A percentile compares a stretch with the other conserved stretches of the same genome.
These are phyloP conservation scores for Heliocidaris tuberculata DNA, from an alignment of 35 echinoderm and acorn worm species.

Conservation along the genomic window DNA sequence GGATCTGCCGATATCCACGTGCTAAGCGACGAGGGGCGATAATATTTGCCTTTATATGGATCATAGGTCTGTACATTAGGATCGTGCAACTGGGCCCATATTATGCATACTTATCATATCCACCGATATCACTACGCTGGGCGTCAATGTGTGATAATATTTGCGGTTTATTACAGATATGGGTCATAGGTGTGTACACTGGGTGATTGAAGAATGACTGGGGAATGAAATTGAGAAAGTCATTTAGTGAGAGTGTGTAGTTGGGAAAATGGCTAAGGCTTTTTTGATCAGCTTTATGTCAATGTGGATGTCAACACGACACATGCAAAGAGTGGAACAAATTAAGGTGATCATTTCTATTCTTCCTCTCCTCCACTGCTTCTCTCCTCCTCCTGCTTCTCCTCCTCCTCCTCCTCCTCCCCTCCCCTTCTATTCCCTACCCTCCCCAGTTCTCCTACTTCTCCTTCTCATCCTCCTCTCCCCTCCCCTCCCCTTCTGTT, in stretches of 20 bases:
- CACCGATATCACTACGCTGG: neutral
- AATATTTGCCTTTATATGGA: neutral
- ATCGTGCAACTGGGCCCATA: neutral
- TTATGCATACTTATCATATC: neutral
- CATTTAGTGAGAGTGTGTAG: neutral
- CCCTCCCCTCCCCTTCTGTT: neutral
- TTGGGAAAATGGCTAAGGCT: neutral
- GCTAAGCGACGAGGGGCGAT: neutral
- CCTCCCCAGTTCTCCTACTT: neutral
- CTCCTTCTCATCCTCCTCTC: neutral
- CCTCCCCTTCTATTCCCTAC: too few relatives aligned
- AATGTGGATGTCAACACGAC: too few relatives aligned
- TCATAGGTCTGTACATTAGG: neutral
- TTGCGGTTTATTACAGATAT: neutral
- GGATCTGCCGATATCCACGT: neutral
- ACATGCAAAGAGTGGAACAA: too few relatives aligned
- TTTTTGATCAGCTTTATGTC: too few relatives aligned
- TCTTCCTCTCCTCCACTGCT: too few relatives aligned
- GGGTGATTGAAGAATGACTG: neutral
- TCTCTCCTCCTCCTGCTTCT: too few relatives aligned
- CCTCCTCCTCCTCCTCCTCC: too few relatives aligned
- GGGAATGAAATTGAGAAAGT: neutral
- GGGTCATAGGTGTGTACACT: neutral
- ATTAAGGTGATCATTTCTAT: too few relatives aligned
- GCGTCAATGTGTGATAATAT: neutral